Conservation (phyloP, 2,113 vertebrate genomes). For the Falco punctatus region DNA sequence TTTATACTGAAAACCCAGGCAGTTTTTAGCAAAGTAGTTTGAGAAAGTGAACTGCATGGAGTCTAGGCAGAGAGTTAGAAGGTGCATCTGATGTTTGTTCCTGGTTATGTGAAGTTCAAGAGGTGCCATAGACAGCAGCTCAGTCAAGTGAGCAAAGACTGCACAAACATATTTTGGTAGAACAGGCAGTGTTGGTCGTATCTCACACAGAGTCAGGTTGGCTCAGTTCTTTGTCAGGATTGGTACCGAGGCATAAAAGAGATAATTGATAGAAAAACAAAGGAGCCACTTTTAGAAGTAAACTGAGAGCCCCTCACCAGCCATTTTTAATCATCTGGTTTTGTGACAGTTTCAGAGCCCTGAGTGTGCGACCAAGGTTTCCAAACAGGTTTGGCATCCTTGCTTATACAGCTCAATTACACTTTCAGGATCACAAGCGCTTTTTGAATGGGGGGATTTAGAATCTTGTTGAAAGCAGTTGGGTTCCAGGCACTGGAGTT, state of each 20-base stretch:
- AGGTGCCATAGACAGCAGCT: neutral
- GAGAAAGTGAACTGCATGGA: neutral
- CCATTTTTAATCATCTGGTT: neutral
- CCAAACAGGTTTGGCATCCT: neutral
- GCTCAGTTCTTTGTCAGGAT: neutral
- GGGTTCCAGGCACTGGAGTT: neutral
- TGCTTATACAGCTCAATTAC: conserved; percentile 4
- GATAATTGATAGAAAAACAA: conserved; percentile 20
- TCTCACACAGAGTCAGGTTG: neutral
- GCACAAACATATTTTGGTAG: neutral
- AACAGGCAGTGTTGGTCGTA: neutral
- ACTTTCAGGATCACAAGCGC: neutral
- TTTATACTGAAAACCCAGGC: neutral
- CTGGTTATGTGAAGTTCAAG: neutral
- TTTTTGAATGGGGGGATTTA: neutral
- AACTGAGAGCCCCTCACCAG: neutral
- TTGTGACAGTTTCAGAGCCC: conserved; percentile 8
- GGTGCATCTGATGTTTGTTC: neutral
- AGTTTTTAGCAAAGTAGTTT: neutral
- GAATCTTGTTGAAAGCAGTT: neutral
- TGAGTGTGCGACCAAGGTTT: neutral
- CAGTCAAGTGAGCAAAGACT: neutral
- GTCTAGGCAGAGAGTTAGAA: neutral
- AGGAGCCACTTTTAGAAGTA: conserved; percentile 8
- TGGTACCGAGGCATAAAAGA: neutral